A percentile compares a stretch with the other conserved stretches of the same genome.
Conservation (phyloP, 2,888 invertebrate species). For the Ophion obscuratus region DNA sequence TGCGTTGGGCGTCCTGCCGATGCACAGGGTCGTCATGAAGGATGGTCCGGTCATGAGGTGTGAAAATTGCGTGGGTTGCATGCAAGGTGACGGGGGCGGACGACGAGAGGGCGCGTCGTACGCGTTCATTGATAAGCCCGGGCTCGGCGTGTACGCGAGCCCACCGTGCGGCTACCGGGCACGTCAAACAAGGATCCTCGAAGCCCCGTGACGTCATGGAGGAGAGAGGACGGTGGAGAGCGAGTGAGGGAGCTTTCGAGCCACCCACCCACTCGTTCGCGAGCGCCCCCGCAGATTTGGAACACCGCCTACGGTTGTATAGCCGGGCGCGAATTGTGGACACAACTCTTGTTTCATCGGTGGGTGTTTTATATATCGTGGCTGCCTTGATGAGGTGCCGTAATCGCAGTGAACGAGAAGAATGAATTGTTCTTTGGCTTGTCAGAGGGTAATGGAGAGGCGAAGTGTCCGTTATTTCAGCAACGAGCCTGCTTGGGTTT, state of each 20-base stretch:
- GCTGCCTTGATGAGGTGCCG: too few relatives aligned
- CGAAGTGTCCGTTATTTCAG: too few relatives aligned
- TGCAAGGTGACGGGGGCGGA: slow-evolving; percentile 31
- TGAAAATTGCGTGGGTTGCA: slow-evolving; percentile 30
- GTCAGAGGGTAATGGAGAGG: too few relatives aligned
- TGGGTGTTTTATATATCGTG: too few relatives aligned
- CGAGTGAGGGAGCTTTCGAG: background rate
- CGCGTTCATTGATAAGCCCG: slow-evolving; percentile 71
- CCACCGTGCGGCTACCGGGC: slow-evolving; percentile 33
- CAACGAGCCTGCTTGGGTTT: too few relatives aligned
- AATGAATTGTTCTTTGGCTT: too few relatives aligned
- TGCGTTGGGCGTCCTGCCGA: slow-evolving; percentile 34
- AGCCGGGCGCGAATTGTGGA: background rate
- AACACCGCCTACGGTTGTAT: background rate
- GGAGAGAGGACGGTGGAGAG: slow-evolving; percentile 4
- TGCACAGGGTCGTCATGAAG: slow-evolving; percentile 59
- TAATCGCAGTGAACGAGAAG: too few relatives aligned
- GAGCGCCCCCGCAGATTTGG: background rate
- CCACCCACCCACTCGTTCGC: background rate
- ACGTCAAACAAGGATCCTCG: slow-evolving; percentile 36
- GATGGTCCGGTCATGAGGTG: slow-evolving; percentile 61
- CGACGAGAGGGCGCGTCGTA: slow-evolving; percentile 65
- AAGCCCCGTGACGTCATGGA: slow-evolving; percentile 53
- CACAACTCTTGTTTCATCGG: background rate
- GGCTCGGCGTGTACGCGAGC: slow-evolving; percentile 44